Percentiles rank a stretch among this genome's conserved stretches.
phyloP scores from a whole-genome alignment of 2,113 vertebrate genomes.

The Peucedramus taeniatus region DNA sequence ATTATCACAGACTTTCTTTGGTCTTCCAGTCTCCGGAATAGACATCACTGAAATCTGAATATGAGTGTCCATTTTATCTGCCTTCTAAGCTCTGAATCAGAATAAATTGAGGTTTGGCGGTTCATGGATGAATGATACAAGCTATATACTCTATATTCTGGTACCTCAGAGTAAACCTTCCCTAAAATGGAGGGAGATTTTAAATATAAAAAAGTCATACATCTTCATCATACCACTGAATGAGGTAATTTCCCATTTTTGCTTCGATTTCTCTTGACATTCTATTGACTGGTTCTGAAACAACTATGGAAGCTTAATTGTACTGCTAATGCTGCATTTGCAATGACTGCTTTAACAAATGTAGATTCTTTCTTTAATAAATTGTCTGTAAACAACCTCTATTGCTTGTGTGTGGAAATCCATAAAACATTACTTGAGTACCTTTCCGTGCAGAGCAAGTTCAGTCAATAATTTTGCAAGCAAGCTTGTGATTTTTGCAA shows the following conservation, averaged over 20 bases:
- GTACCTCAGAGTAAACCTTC: background rate
- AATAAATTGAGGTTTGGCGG: background rate
- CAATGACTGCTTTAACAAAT: background rate
- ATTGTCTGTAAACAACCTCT: background rate
- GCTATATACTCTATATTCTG: background rate
- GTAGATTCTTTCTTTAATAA: background rate
- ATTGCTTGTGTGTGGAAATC: background rate
- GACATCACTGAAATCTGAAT: background rate
- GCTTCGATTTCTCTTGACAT: background rate
- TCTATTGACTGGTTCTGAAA: background rate
- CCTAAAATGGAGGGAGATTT: background rate
- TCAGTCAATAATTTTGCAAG: background rate
- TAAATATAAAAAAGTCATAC: background rate
- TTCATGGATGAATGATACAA: background rate
- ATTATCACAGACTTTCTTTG: background rate
- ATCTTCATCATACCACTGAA: background rate
- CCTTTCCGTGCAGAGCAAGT: background rate
- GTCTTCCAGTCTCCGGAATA: background rate
- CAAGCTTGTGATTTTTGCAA: background rate
- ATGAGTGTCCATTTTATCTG: background rate
- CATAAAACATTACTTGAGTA: background rate
- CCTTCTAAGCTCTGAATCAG: background rate
- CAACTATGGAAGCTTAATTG: background rate
- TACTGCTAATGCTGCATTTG: background rate
- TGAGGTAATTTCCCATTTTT: background rate